Evolutionary conservation across 2,113 vertebrate species (phyloP).

Genomic region (Odocoileus hemionus): DNA sequence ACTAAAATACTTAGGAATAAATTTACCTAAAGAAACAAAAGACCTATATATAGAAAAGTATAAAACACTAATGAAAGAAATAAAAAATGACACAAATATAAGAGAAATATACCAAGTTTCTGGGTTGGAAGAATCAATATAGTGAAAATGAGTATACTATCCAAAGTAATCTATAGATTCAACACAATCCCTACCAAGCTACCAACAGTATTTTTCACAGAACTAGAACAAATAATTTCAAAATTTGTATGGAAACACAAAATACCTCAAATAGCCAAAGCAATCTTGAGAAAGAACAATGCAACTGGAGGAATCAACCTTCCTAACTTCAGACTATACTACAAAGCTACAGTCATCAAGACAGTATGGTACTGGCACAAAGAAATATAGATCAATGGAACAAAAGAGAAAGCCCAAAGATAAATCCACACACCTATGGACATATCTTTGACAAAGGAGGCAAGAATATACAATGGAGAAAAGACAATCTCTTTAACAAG

Average conservation of each 20-base stretch:
- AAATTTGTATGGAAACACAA: background rate
- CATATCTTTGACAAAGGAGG: background rate
- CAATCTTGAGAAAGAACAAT: background rate
- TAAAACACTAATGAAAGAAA: background rate
- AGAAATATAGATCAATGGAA: background rate
- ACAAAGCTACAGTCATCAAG: background rate
- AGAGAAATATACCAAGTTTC: background rate
- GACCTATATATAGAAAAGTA: background rate
- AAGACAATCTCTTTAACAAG: background rate
- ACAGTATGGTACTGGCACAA: background rate
- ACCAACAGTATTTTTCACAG: background rate
- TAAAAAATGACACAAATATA: background rate
- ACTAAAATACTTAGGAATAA: background rate
- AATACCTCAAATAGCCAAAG: background rate
- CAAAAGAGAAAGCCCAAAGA: background rate
- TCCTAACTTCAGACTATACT: background rate
- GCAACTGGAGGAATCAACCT: background rate
- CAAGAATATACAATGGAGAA: background rate
- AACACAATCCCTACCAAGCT: background rate
- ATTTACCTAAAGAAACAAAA: background rate
- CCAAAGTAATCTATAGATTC: background rate
- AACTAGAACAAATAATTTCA: background rate
- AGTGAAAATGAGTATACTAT: background rate
- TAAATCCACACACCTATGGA: background rate
- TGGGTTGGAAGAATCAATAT: background rate